phyloP scores from a whole-genome alignment of 2,113 vertebrate species.

The Elgaria multicarinata region DNA sequence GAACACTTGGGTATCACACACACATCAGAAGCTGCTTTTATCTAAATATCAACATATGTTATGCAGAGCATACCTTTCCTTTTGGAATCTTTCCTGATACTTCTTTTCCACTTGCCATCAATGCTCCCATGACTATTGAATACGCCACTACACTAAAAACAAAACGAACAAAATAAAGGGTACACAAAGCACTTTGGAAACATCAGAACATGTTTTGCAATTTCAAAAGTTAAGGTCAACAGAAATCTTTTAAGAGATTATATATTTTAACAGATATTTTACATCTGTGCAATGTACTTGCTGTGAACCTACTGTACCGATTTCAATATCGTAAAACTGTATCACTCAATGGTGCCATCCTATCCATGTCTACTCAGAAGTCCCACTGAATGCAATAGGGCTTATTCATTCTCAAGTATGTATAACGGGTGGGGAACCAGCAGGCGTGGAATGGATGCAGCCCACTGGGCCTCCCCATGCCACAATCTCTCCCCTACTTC shows the following conservation, averaged over 20 bases:
- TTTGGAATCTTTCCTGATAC: slow-evolving; percentile 93
- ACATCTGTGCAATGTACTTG: not conserved
- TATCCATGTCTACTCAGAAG: not conserved
- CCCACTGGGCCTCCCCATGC: too few species aligned
- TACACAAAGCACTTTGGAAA: not conserved
- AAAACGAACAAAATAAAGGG: not conserved
- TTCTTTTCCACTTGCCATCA: slow-evolving; percentile 98
- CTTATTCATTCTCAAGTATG: not conserved
- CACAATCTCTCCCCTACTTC: too few species aligned
- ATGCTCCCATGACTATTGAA: slow-evolving; percentile 93
- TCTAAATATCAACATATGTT: not conserved
- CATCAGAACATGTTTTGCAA: not conserved
- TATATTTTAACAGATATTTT: not conserved
- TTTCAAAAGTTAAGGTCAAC: not conserved
- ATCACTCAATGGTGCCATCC: not conserved
- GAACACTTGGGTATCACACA: not conserved
- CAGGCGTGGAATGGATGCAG: too few species aligned
- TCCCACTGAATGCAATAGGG: not conserved
- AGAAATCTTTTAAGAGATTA: not conserved
- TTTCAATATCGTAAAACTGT: not conserved
- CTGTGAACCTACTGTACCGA: not conserved
- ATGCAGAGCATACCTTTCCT: slow-evolving; percentile 86
- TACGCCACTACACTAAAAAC: slow-evolving; percentile 91
- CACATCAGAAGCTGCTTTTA: not conserved
- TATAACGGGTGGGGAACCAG: too few species aligned